Percentiles rank a stretch among this genome's conserved stretches.
Conservation (phyloP, 2,797 vertebrate genomes). For the Acipenser transmontanus region DNA sequence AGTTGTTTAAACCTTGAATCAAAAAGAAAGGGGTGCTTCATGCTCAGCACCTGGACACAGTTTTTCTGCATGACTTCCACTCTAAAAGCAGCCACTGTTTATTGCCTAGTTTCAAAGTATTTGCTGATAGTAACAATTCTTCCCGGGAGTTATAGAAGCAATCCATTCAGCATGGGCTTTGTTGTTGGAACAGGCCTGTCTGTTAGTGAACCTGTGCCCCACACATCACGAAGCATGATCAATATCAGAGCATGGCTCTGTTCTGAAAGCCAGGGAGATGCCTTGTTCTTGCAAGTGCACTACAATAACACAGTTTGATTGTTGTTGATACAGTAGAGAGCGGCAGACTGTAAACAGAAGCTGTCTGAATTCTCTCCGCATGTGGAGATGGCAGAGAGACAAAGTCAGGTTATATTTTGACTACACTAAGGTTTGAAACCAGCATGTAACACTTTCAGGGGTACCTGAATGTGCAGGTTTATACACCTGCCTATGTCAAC, state of each 20-base stretch:
- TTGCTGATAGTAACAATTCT: conserved; percentile 8
- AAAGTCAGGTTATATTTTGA: conserved; percentile 36
- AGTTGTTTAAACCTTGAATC: conserved; percentile 28
- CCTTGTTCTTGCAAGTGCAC: conserved; percentile 14
- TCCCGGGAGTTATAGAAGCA: conserved; percentile 21
- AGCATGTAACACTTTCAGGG: conserved; percentile 13
- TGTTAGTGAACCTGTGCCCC: conserved; percentile 28
- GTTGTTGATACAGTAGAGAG: conserved; percentile 25
- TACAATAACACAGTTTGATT: conserved; percentile 15
- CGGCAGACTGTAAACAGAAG: conserved; percentile 28
- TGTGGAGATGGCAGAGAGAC: conserved; percentile 16
- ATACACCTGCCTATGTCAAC: conserved; percentile 14
- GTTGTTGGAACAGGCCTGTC: conserved; percentile 25
- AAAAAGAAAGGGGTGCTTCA: conserved; percentile 44
- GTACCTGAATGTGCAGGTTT: neutral
- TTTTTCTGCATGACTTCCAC: conserved; percentile 51
- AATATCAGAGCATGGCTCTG: conserved; percentile 25
- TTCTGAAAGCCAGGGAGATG: conserved; percentile 7
- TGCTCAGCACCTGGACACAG: conserved; percentile 59
- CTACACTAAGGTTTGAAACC: conserved; percentile 27
- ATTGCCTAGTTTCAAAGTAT: conserved; percentile 12
- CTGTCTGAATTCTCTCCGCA: conserved; percentile 13
- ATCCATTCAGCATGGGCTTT: conserved; percentile 20
- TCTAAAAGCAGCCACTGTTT: conserved; percentile 53
- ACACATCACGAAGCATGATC: conserved; percentile 26